phyloP scores from a whole-genome alignment of 2,797 vertebrate genomes.

The Botia almorhae region DNA sequence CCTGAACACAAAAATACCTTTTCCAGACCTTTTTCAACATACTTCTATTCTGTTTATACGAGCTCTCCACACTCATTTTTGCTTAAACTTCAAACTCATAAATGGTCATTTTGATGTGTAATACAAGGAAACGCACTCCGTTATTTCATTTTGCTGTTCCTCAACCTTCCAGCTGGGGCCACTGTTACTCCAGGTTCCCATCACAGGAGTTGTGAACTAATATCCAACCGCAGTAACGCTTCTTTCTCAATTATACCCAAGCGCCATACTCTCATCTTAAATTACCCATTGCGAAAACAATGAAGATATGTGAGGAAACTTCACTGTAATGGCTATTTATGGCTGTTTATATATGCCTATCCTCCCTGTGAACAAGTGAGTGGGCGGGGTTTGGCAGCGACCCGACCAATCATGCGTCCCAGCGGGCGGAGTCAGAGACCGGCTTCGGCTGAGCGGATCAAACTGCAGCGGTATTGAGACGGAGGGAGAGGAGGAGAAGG shows the following conservation, averaged over 20 bases:
- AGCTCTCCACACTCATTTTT: too few species aligned
- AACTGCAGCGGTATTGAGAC: constrained; percentile 15
- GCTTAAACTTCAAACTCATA: constrained; percentile 1
- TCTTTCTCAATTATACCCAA: neutral
- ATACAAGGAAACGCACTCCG: constrained; percentile 1
- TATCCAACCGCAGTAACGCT: neutral
- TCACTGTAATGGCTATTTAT: constrained; percentile 3
- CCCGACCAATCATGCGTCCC: constrained; percentile 11
- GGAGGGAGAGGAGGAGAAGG: constrained; percentile 19
- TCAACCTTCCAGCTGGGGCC: constrained; percentile 48
- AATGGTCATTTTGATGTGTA: too few species aligned
- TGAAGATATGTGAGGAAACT: neutral
- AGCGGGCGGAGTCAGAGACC: constrained; percentile 31
- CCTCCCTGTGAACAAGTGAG: constrained; percentile 25
- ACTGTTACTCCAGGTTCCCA: constrained; percentile 27
- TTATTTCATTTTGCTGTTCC: neutral
- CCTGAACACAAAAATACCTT: too few species aligned
- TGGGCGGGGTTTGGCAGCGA: constrained; percentile 18
- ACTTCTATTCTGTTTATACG: too few species aligned
- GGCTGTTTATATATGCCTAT: neutral
- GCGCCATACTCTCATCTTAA: neutral
- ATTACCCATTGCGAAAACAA: neutral
- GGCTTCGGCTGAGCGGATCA: constrained; percentile 24
- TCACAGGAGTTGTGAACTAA: neutral
- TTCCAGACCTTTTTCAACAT: too few species aligned